A percentile compares a stretch with the other conserved stretches of the same genome.
Evolutionary conservation across 2,888 invertebrate species (phyloP).

Genomic region (Platycheirus rosarum): DNA sequence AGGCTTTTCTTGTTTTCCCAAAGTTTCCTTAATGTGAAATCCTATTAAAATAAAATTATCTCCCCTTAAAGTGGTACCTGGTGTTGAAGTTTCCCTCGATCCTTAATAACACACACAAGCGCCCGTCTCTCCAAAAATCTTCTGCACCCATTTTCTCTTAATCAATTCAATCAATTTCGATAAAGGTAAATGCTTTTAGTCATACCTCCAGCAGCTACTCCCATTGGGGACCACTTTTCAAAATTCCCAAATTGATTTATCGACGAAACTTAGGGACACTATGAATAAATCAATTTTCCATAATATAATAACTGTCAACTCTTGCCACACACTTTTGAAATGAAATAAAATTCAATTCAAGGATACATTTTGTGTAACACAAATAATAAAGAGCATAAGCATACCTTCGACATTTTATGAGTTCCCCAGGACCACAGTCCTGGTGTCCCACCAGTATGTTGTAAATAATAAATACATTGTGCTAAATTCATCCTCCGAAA

Average conservation of each 20-base stretch:
- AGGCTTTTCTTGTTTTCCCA: background rate
- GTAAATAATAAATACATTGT: background rate
- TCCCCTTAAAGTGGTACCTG: background rate
- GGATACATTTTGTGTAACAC: background rate
- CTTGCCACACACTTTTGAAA: background rate
- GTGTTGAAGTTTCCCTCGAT: background rate
- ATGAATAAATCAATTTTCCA: background rate
- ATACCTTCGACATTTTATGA: background rate
- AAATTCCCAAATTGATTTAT: conserved; percentile 4
- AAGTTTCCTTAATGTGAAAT: background rate
- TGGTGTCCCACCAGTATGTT: background rate
- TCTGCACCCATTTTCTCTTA: background rate
- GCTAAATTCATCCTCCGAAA: background rate
- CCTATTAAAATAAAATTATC: background rate
- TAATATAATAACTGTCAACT: conserved; percentile 5
- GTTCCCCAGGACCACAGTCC: background rate
- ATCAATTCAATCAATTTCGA: background rate
- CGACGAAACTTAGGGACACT: background rate
- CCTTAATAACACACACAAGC: too few relatives aligned
- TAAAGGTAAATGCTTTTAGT: conserved; percentile 6
- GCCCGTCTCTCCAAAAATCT: background rate
- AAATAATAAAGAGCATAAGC: background rate
- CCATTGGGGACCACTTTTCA: background rate
- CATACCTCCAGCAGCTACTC: background rate
- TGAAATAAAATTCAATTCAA: background rate